phyloP scores from a whole-genome alignment of 2,113 vertebrate genomes.

The cat (Felis catus) region DNA sequence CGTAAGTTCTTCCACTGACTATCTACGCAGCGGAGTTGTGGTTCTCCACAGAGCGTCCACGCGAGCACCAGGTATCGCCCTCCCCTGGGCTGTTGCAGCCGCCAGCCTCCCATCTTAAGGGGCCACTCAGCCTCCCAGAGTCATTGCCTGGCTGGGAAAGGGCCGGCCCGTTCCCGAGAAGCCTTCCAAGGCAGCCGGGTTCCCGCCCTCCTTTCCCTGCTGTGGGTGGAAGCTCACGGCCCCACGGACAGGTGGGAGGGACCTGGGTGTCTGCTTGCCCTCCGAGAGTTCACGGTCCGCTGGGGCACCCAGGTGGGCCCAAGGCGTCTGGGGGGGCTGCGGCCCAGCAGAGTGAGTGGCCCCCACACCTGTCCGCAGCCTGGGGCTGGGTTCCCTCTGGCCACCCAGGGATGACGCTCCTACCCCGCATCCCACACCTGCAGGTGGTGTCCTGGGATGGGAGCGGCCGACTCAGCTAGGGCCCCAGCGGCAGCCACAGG shows the following conservation, averaged over 20 bases:
- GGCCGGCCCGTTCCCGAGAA: not conserved
- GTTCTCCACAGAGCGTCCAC: accelerated
- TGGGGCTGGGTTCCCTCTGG: accelerated
- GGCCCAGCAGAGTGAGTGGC: not conserved
- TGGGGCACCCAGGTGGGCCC: not conserved
- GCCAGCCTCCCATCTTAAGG: not conserved
- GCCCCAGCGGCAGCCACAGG: accelerated
- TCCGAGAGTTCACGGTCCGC: accelerated
- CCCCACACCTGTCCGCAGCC: not conserved
- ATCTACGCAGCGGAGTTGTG: accelerated
- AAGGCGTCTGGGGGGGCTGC: too few relatives aligned
- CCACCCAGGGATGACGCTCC: not conserved
- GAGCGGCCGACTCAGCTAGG: accelerated
- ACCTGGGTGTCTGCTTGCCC: not conserved
- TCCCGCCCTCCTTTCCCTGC: too few relatives aligned
- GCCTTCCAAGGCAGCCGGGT: accelerated
- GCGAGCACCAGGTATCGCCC: too few relatives aligned
- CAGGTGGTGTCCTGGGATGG: not conserved
- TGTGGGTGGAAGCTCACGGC: accelerated
- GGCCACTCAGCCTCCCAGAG: not conserved
- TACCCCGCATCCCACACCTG: not conserved
- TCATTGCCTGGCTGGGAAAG: not conserved
- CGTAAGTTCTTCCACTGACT: accelerated
- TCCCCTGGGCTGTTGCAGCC: accelerated
- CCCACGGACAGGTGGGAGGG: accelerated